Base-by-base conservation (phyloP, 2,797 vertebrate genomes). In the Pempheris klunzingeri region DNA sequence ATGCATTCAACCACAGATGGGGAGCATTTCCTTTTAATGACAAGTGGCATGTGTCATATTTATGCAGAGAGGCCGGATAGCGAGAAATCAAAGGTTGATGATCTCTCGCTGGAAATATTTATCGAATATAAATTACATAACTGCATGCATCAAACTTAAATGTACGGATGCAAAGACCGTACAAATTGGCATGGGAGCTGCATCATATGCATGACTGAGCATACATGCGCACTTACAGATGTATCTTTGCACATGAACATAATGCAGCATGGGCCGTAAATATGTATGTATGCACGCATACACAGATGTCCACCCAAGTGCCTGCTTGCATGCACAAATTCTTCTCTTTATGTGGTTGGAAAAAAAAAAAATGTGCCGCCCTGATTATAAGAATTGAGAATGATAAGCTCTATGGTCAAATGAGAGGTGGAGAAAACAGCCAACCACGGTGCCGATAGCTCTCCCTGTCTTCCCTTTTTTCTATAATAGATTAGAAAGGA, bases 141-240 rank as follows among this genome's bases (percentile, higher is more conserved):
- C 2, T 17, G 15, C 52, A 46, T 36, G 22, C 5, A 59, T 41
- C 28, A 75, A 67, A 17, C 47, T 18, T 59, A 15, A 30, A 10
- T 47, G 28, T n/a, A 52, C 59, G 74, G 38, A 50, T 55, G 36
- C 10, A 67, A n/a, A 43, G 62, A 58, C 43, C 15, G 9, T 30
- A 53, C 36, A 62, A 76, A 53, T 17, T 62, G 24, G 3, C 54
- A 73, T 38, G 63, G 58, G 59, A 70, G 62, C 34, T 41, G 41
- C 4, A 10, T 73, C 44, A 50, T 36, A 67, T 44, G 80, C 85
- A 80, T 61, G 71, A 50, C 32, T 15, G 72, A 77, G 68, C 62
- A 63, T 43, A 44, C 58, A 54, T 22, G 30, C 67, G 75, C 43
- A 65, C 28, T 58, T 49, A 74, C 70, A 59, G 44, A 24, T 71